Base-by-base conservation (phyloP, 2,888 invertebrate species). In the Drosophila rellima region DNA sequence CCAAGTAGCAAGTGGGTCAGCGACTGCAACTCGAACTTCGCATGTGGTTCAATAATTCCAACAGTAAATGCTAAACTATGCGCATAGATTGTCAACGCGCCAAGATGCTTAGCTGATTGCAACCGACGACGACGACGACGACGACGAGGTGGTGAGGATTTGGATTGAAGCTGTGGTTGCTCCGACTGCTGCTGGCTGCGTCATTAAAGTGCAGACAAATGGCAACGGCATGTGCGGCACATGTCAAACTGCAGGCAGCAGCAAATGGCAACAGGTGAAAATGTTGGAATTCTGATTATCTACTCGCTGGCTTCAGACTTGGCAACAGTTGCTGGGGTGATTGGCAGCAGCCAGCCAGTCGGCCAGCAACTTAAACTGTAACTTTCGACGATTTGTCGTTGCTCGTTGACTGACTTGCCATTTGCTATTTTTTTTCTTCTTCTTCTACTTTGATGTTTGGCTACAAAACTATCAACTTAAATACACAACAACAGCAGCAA, bases 201-300 rank as follows among this genome's bases (percentile, higher is more conserved):
- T 89, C 85, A 86, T 86, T 86, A 86, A 84, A 86, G 85, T 86
- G 85, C 88, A 88, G 85, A 89, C 89, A 86, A 86, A 86, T 89
- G 89, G 85, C 89, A 84, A 82, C 82, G 90, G 89, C 90, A 89
- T 89, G 87, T 90, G 90, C 85, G 90, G 89, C 89, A 90, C 90
- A 90, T 89, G 89, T 90, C 89, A 89, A 79, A 66, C 81, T 83
- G 78, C 78, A 89, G 60, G 63, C 78, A 72, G 72, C 70, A 78
- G 66, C 78, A 80, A 88, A 88, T 73, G 80, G 89, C 76, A 83
- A 89, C 90, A 83, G 83, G 86, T 80, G 87, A 84, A 84, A 84
- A 84, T 89, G 88, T 79, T 80, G 90, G 90, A 89, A 89, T 89
- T 90, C 90, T 88, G 87, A 80, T 88, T 82, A 90, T 89, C 89